Evolutionary conservation across 2,888 invertebrate genomes (phyloP), one percentile per base, ranked within the genome.

Genomic region (Meta bourneti): DNA sequence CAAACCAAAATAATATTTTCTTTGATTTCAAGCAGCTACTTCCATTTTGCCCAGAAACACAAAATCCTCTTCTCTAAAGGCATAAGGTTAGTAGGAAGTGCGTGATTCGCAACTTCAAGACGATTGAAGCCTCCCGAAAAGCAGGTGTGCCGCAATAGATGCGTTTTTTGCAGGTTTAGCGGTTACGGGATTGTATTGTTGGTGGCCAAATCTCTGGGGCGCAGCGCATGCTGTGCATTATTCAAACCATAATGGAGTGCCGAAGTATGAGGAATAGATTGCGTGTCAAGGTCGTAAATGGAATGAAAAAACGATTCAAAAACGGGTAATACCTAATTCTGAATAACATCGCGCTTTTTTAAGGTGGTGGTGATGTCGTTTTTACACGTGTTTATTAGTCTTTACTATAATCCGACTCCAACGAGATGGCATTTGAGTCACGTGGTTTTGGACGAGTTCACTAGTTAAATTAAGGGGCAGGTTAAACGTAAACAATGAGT

Each of bases 141-240:
- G 61, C 79, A 80, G 79, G 52, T 80, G 79, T 80, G 51, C 54
- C 79, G 11, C 11, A 11, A 7, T 77, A n/a, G 11, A 11, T 9
- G 61, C 16, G 61, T 69, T 77, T 77, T 51, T 77, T 51, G n/a
- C 51, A 5, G 51, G 7, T 84, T 75, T 84, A 75, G 20, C 16
- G n/a, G 69, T 80, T 80, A n/a, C 16, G 20, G 20, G 54, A 61
- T 61, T 54, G 77, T 77, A 77, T 77, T 77, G 51, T 77, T 7
- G 77, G 49, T n/a, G 51, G 74, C 11, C 20, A 74, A 74, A 74
- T 74, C 48, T 74, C n/a, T n/a, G n/a, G n/a, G 74, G 7, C n/a
- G 16, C 51, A 19, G 49, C 16, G 13, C 51, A 51, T 51, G 51
- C 77, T 49, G 51, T n/a, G 48, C 7, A 7, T 77, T 77, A n/a